Evolutionary conservation across 2,797 vertebrate genomes (phyloP), one percentile per base, ranked within the genome.

Genomic region (Tarsius wallacei): DNA sequence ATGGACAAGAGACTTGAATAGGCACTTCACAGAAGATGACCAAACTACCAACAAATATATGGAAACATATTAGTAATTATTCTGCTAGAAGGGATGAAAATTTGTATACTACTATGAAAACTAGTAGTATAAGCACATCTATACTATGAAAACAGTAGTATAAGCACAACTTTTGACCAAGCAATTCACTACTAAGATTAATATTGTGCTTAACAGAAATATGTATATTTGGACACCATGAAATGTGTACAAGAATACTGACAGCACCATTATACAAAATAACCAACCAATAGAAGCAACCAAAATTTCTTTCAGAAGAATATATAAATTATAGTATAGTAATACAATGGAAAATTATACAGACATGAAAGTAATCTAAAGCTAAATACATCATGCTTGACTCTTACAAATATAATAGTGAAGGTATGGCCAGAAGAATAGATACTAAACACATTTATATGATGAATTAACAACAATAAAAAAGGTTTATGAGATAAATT

Each of bases 11-110:
- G 42, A 42, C 42, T 42, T 42, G 42, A 42, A 42, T 42, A 42
- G 42, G 42, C 42, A 42, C 42, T 42, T 42, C 42, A 42, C 42
- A 42, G 42, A 57, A 78, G 33, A 81, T 19, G 22, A 42, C 49
- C 49, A 93, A 90, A 74, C 1, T 57, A 36, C 16, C 49, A 42
- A 51, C 10, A 68, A 76, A 59, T 51, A 90, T 36, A 81, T 14
- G n/a, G 90, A 86, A 90, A 68, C 1, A 53, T 26, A 74, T 85
- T 77, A 85, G 87, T 51, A 85, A 61, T 42, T 24, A 85, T 70
- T 59, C 15, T 14, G 19, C 9, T 81, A 11, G 26, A 74, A 81
- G 59, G 51, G n/a, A 8, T 55, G n/a, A 19, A 86, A 81, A 81
- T 22, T n/a, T 59, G 14, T 42, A 31, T 57, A 70, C 7, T 73